Conservation (phyloP, 2,888 invertebrate genomes). For the Coleophora flavipennella region DNA sequence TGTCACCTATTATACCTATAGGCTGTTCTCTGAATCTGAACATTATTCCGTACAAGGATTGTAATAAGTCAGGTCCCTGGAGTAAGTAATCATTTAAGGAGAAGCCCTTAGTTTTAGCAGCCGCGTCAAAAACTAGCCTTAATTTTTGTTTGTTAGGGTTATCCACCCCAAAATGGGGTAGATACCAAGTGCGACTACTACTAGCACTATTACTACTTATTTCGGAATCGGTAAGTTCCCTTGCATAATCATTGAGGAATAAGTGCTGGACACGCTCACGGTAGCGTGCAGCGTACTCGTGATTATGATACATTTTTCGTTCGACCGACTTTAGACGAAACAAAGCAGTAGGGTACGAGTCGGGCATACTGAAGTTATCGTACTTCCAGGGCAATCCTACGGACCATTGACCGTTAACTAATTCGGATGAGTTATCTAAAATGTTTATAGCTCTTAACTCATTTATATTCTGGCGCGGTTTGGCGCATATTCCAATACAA, state of each 20-base stretch:
- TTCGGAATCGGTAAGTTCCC: neutral
- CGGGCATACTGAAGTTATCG: neutral
- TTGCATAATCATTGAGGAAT: neutral
- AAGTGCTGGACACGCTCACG: neutral
- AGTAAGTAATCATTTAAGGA: conserved; percentile 22
- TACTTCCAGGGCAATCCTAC: neutral
- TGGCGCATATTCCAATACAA: neutral
- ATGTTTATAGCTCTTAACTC: neutral
- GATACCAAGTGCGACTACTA: neutral
- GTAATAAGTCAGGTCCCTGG: conserved; percentile 23
- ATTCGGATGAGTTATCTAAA: neutral
- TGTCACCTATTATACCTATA: conserved; percentile 5
- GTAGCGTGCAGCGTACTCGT: neutral
- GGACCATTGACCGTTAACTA: neutral
- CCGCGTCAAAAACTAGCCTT: conserved; percentile 26
- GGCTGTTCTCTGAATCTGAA: conserved; percentile 11
- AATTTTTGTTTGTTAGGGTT: conserved; percentile 11
- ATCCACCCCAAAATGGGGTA: conserved; percentile 4
- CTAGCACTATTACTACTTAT: too few relatives aligned
- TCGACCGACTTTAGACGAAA: neutral
- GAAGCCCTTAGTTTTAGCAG: conserved; percentile 15
- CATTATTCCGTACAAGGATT: conserved; percentile 20
- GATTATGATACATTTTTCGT: neutral
- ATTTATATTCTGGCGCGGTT: neutral
- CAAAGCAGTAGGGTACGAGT: neutral